These are phyloP conservation scores for Ennomos quercinarius DNA, from an alignment of 2,888 invertebrate genomes.

Conservation along the genomic window DNA sequence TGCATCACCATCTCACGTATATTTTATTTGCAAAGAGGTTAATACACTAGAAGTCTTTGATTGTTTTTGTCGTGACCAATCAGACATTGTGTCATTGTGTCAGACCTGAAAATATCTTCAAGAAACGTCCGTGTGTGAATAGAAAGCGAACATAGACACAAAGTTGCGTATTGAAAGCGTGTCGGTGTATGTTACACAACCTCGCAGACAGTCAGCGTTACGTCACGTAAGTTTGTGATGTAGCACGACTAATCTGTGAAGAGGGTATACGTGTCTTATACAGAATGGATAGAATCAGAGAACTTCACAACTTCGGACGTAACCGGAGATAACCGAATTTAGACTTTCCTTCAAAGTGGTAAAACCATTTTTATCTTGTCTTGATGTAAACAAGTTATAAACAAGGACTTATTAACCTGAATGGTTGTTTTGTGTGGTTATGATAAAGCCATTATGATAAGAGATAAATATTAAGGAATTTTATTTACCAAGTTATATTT, in stretches of 20 bases:
- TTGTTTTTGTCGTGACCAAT: no score
- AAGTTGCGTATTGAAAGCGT: background rate
- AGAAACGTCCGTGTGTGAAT: background rate
- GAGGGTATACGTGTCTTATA: constrained; percentile 18
- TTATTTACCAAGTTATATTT: no score
- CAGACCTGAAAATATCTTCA: no score
- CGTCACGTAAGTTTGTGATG: constrained; percentile 1
- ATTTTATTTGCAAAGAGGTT: no score
- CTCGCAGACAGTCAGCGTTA: background rate
- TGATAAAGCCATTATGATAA: no score
- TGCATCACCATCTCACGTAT: no score
- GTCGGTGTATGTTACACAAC: constrained; percentile 17
- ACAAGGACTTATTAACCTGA: no score
- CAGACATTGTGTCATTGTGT: no score
- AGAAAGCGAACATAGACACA: constrained; percentile 8
- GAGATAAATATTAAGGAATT: no score
- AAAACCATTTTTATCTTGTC: background rate
- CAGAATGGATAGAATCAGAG: constrained; percentile 13
- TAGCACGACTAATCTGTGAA: background rate
- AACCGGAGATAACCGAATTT: background rate
- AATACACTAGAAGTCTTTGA: no score
- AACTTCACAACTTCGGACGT: background rate
- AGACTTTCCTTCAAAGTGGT: background rate
- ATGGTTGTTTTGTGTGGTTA: no score
- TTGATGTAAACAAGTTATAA: no score